Percentiles rank a stretch among this genome's conserved stretches.
phyloP scores from a whole-genome alignment of 2,113 vertebrate genomes.

The Leucopternis melanops region DNA sequence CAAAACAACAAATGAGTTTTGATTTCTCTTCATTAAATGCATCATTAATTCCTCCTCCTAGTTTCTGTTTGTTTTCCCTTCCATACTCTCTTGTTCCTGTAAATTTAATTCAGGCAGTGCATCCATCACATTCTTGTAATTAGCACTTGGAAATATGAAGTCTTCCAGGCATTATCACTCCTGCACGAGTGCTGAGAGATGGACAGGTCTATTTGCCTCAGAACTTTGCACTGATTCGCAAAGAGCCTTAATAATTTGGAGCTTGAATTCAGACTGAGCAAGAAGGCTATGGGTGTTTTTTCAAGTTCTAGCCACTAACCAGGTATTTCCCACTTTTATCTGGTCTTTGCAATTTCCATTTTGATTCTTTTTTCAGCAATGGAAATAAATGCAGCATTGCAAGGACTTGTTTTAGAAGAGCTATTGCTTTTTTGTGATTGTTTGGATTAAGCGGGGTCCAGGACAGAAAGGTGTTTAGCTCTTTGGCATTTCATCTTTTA shows the following conservation, averaged over 20 bases:
- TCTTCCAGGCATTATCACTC: not conserved
- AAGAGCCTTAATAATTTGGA: not conserved
- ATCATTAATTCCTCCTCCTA: constrained; percentile 42
- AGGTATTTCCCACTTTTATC: not conserved
- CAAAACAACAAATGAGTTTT: constrained; percentile 39
- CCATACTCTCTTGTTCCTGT: not conserved
- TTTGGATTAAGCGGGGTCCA: not conserved
- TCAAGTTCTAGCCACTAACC: not conserved
- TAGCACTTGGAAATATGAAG: not conserved
- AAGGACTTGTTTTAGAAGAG: not conserved
- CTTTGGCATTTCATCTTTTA: not conserved
- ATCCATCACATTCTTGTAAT: constrained; percentile 8
- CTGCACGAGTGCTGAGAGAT: not conserved
- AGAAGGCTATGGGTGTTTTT: not conserved
- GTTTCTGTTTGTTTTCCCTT: constrained; percentile 53
- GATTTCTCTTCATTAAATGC: constrained; percentile 44
- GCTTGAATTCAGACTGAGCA: not conserved
- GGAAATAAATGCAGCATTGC: not conserved
- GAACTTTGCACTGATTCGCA: not conserved
- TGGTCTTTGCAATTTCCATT: not conserved
- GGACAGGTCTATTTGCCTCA: not conserved
- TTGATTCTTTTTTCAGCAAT: not conserved
- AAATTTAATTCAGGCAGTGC: not conserved
- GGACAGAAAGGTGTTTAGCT: not conserved
- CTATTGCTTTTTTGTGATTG: not conserved